Percentiles rank a stretch among this genome's conserved stretches.
Evolutionary conservation across 1,140 invertebrate genomes (phyloP).

Genomic region (Ceratitis capitata): DNA sequence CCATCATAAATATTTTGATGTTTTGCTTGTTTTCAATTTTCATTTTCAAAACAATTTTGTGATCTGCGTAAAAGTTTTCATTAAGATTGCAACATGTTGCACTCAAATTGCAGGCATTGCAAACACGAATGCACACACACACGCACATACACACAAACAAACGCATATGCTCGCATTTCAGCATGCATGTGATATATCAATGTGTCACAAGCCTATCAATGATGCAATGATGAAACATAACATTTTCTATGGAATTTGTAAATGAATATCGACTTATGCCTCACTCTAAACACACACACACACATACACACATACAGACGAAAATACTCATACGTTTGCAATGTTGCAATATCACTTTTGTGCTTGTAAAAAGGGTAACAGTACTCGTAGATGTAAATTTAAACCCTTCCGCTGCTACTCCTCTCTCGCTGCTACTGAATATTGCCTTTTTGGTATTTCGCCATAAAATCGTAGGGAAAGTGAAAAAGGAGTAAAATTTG

Average conservation of each 20-base stretch:
- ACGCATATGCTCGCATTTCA: too few relatives aligned
- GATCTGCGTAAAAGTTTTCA: background rate
- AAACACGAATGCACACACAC: background rate
- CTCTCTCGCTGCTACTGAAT: background rate
- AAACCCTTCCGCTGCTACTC: background rate
- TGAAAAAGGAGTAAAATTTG: background rate
- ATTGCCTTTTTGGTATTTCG: background rate
- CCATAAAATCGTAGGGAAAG: background rate
- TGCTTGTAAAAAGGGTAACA: background rate
- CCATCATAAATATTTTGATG: background rate
- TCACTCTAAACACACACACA: background rate
- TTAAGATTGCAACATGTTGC: conserved; percentile 15
- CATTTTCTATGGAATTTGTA: background rate
- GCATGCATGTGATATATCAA: background rate
- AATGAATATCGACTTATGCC: background rate
- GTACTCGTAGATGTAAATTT: background rate
- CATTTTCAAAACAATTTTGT: conserved; percentile 16
- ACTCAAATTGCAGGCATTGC: background rate
- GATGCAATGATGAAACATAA: background rate
- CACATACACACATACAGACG: background rate
- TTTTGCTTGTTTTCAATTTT: conserved; percentile 12
- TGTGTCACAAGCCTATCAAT: background rate
- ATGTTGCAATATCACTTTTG: background rate
- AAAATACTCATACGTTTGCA: too few relatives aligned
- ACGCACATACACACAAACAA: background rate